These are phyloP conservation scores for Drosophila bocki DNA, from an alignment of 1,140 invertebrate genomes.

Conservation along the genomic window DNA sequence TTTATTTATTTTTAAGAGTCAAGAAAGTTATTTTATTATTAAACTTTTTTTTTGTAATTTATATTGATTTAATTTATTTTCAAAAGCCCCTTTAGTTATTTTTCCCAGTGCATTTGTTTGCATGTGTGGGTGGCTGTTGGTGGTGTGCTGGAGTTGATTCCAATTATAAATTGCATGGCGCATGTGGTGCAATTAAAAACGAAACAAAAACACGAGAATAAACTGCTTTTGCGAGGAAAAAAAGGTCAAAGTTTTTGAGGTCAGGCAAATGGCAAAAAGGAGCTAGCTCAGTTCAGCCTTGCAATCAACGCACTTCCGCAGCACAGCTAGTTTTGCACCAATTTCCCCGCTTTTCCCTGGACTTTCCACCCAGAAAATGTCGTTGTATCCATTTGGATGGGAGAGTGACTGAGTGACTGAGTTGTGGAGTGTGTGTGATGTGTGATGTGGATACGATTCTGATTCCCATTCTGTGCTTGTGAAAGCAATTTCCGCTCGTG, in stretches of 20 bases:
- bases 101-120: not conserved
- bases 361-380: constrained; percentile 31
- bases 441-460: constrained; percentile 12
- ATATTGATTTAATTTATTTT: not conserved
- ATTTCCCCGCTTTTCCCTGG: not conserved
- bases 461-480: constrained; percentile 31
- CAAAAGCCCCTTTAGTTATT: not conserved
- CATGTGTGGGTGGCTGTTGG: constrained; percentile 15
- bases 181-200: constrained; percentile 73
- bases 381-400: constrained; percentile 37
- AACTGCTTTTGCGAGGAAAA: constrained; percentile 33
- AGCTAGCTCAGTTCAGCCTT: constrained; percentile 20
- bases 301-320: constrained; percentile 79
- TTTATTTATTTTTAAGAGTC: too few relatives aligned
- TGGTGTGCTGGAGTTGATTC: constrained; percentile 59
- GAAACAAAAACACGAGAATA: constrained; percentile 34
- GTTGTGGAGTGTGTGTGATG: not conserved
- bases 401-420: not conserved
- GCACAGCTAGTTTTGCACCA: constrained; percentile 39
- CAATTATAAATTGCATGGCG: constrained; percentile 76
- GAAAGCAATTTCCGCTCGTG: constrained; percentile 81
- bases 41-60: too few relatives aligned
- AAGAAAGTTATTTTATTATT: too few relatives aligned
- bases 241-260: constrained; percentile 75
- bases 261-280: constrained; percentile 65